Evolutionary conservation across 2,888 invertebrate genomes (phyloP).

Genomic region (Dynastes tityus): DNA sequence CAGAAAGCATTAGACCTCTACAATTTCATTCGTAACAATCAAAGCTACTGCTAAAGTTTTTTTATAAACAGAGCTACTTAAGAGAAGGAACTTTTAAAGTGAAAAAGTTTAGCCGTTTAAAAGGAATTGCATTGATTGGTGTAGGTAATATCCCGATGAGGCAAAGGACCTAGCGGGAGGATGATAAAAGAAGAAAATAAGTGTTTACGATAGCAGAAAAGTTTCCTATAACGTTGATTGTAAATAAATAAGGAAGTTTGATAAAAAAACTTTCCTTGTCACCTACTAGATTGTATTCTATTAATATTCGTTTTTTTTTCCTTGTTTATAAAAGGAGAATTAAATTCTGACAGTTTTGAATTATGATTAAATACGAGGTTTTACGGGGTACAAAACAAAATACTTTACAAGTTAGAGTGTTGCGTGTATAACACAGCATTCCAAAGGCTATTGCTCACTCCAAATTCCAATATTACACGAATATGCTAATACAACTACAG

Average conservation of each 20-base stretch:
- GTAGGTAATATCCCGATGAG: slow-evolving; percentile 15
- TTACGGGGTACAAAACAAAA: not conserved
- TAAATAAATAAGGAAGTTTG: slow-evolving; percentile 31
- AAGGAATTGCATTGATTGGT: slow-evolving; percentile 8
- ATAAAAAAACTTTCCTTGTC: slow-evolving; percentile 10
- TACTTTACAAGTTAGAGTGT: not conserved
- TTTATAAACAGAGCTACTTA: slow-evolving; percentile 15
- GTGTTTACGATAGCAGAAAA: slow-evolving; percentile 15
- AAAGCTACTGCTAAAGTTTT: not conserved
- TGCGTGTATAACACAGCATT: not conserved
- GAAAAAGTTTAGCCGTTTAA: slow-evolving; percentile 11
- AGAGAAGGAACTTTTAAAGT: slow-evolving; percentile 7
- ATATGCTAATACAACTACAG: slow-evolving; percentile 63
- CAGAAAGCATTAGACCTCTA: not conserved
- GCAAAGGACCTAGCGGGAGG: not conserved
- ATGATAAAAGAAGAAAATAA: slow-evolving; percentile 23
- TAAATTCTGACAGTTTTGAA: not conserved
- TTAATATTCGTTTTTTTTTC: slow-evolving; percentile 17
- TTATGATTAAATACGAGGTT: not conserved
- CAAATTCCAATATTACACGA: slow-evolving; percentile 61
- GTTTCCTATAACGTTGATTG: slow-evolving; percentile 14
- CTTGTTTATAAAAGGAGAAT: not conserved
- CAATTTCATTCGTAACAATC: not conserved
- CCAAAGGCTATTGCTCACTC: slow-evolving; percentile 61
- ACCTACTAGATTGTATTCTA: slow-evolving; percentile 16